These are phyloP conservation scores for Synaphobranchus kaupii DNA, from an alignment of 2,797 vertebrate genomes.

Conservation along the genomic window DNA sequence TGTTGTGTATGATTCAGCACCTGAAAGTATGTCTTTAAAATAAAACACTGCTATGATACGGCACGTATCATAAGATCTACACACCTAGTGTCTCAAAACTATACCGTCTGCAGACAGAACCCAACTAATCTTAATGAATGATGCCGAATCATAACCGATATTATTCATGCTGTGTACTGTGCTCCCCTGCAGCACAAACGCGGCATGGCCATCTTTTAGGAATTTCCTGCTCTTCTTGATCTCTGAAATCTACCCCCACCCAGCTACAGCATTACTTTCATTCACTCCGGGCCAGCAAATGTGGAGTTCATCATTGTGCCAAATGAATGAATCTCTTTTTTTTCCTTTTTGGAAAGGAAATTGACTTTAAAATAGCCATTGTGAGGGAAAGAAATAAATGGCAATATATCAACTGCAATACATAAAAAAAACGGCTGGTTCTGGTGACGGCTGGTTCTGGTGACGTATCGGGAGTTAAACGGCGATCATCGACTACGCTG, in stretches of 20 bases:
- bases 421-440: conserved; percentile 27
- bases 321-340: conserved; percentile 42
- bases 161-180: background rate
- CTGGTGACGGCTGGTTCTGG: conserved; percentile 32
- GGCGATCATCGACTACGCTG: conserved; percentile 12
- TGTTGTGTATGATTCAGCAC: too few species aligned
- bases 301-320: conserved; percentile 19
- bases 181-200: background rate
- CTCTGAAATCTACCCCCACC: background rate
- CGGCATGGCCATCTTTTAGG: background rate
- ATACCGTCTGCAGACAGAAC: too few species aligned
- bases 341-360: background rate
- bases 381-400: conserved; percentile 28
- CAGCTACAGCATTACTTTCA: background rate
- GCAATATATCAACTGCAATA: conserved; percentile 33
- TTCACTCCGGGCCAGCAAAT: background rate
- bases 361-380: conserved; percentile 2
- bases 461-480: conserved; percentile 36
- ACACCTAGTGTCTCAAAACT: too few species aligned
- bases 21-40: too few species aligned
- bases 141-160: background rate
- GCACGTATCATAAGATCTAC: too few species aligned
- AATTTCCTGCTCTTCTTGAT: background rate
- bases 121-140: background rate
- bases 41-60: too few species aligned